Base-by-base conservation (phyloP, 30 jellyfish, hydroid and myxozoan species). In the Aurelia aurita complex sp. Pacific region DNA sequence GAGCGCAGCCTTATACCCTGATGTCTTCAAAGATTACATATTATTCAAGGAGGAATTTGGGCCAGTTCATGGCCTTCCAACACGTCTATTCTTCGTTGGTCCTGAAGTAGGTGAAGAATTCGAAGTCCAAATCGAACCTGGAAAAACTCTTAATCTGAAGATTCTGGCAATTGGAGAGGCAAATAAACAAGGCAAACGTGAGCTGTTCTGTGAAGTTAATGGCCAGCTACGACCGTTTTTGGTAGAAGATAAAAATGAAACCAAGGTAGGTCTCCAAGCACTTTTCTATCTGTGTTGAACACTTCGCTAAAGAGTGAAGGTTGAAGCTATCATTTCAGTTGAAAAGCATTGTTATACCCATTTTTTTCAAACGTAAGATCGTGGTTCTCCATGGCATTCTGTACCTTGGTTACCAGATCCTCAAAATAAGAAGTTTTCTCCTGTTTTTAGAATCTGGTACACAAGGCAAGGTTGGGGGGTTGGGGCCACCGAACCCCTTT, bases 81-180 rank as follows among this genome's bases (percentile, higher is more conserved):
- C 99, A 0, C 97, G 98, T 19, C 73, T 88, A 35, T 96, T 96
- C 89, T 91, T 96, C 79, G 98, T 83, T 68, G 98, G 98, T 36
- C 97, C 97, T 6, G 97, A 91, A 23, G 55, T 91, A 16, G 99
- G 99, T 9, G 99, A 96, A 62, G 98, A 90, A 74, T 80, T 91
- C 32, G 97, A 88, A 61, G 97, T 96, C 52, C 96, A 88, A 73
- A 77, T 91, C n/a, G 98, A 92, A 55, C 66, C 85, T 23, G 98
- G 98, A 29, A 91, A 96, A 69, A 93, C 96, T 0, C 67, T 91
- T 79, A 85, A 77, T 64, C 34, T 96, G 93, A 96, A 96, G 82
- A 82, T 96, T 32, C 40, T 96, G 79, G 99, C 99, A 32, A 88
- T 96, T n/a, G 97, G 98, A 9, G 99, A 96, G 61, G 98, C 92